Base-by-base conservation (phyloP, 2,113 vertebrate genomes). In the Coturnix japonica region DNA sequence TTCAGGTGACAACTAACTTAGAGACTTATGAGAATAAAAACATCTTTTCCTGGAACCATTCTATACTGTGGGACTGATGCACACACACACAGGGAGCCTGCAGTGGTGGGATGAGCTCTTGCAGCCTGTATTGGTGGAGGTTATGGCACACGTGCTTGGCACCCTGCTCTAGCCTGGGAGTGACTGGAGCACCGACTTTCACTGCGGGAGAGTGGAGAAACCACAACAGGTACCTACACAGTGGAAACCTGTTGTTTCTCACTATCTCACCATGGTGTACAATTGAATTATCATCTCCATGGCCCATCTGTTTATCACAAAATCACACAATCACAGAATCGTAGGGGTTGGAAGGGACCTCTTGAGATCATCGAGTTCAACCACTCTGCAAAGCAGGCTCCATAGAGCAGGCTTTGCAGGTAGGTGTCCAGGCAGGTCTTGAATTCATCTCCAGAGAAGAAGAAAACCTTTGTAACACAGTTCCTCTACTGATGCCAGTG, bases 151-250 rank as follows among this genome's bases (percentile, higher is more conserved):
- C 9, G 31, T 49, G 67, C 35, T 31, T 35, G 8, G 46, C 39
- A 56, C 21, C 7, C 7, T 23, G 10, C 9, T 78, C 53, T 22
- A 9, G 10, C 22, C 51, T 49, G 47, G 60, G 37, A 77, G 60
- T 31, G 37, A 31, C 39, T 76, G 31, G n/a, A 59, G 28, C 1
- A 1, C 30, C 14, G 0, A 3, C 13, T 54, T 5, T 60, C 11
- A 7, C 33, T 10, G 2, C 20, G 25, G 72, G 18, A 11, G 9
- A 57, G 44, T 18, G 20, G 49, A 64, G 23, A 63, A 7, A 76
- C 54, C 28, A 51, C 8, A 30, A 51, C 20, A 81, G 19, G 23
- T 59, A 81, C 28, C 15, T 26, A 39, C 14, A 11, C 1, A 0
- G 46, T 31, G 14, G 31, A 82, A 72, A 73, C 2, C 4, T 47